Base-by-base conservation (phyloP, 1,140 invertebrate genomes). In the Drosophila grimshawi region DNA sequence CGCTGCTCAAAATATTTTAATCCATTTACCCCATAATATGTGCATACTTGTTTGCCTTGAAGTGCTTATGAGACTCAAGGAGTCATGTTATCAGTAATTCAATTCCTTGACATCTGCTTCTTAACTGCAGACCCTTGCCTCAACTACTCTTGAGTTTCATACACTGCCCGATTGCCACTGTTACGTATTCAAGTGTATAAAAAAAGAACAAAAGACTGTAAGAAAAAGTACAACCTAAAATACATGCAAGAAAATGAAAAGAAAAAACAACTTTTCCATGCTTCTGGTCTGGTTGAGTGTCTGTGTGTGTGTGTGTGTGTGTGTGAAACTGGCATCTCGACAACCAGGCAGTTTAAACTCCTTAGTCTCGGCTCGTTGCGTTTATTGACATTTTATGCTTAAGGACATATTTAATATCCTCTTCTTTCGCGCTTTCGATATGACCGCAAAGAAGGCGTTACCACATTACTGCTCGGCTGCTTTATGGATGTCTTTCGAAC, bases 351-450 rank as follows among this genome's bases (percentile, higher is more conserved):
- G 86, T 86, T 64, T 86, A 76, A 81, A 81, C 78, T 69, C 77
- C 85, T 88, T 83, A 80, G 74, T 57, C 80, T 78, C 72, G 85
- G 75, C 62, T 88, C 80, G 80, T 61, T 83, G 77, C 82, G 78
- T 76, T 81, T 86, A 86, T 86, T 86, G 82, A 81, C 82, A 86
- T 86, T 86, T 86, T 86, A 76, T 78, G 83, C 80, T 88, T 80
- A 80, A 88, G 83, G 80, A 83, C 85, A 89, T 80, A 74, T 86
- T 88, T 83, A 85, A 85, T 89, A 85, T 88, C 80, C 70, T 68
- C 53, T 69, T 66, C 10, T 4, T 19, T 19, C 64, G 83, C 74
- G 57, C 75, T 65, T 46, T 37, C 30, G 37, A 52, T 52, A 32
- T 29, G 39, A 74, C 33, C 35, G 46, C 59, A 51, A 41, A 33